Conservation (phyloP, 2,113 vertebrate genomes). For the Tapirus terrestris region DNA sequence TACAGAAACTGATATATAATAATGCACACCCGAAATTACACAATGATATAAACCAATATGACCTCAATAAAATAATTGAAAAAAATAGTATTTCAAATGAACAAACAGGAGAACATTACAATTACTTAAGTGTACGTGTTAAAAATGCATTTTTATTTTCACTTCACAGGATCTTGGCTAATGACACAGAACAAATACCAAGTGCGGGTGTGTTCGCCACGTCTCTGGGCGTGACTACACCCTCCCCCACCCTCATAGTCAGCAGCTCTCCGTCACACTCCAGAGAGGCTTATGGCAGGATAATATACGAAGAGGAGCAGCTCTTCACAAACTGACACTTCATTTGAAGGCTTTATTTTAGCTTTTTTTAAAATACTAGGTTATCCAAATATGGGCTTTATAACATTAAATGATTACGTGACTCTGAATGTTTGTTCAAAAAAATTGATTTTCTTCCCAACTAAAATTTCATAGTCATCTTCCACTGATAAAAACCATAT, state of each 20-base stretch:
- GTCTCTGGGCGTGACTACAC: not conserved
- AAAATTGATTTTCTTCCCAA: not conserved
- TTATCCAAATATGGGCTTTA: not conserved
- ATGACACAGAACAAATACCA: not conserved
- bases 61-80: too few relatives aligned
- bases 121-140: not conserved
- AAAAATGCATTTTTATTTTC: conserved; percentile 3
- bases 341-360: not conserved
- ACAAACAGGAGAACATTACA: not conserved
- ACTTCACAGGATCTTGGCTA: not conserved
- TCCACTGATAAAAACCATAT: not conserved
- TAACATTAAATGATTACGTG: not conserved
- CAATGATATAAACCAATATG: too few relatives aligned
- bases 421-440: not conserved
- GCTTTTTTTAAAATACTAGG: not conserved
- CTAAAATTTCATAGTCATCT: not conserved
- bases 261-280: not conserved
- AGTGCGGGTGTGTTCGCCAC: not conserved
- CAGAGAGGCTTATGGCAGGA: not conserved
- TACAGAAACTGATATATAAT: too few relatives aligned
- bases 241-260: not conserved
- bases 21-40: too few relatives aligned
- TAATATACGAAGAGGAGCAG: not conserved
- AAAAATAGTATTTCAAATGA: conserved; percentile 32
- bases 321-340: not conserved